Conservation (phyloP, 2,113 vertebrate genomes). For the Grallaria varia region DNA sequence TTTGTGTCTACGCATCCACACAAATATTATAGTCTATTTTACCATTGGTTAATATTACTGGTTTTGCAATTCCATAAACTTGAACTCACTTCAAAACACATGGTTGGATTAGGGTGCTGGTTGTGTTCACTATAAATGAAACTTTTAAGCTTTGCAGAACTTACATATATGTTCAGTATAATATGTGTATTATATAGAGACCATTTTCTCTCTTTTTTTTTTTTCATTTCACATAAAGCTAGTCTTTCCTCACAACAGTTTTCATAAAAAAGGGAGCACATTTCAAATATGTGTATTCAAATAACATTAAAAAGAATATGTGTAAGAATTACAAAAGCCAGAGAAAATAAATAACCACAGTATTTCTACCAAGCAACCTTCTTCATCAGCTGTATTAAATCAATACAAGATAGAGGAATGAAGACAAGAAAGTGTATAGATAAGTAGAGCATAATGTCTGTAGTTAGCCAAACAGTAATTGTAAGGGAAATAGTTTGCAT, state of each 20-base stretch:
- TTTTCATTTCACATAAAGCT: not conserved
- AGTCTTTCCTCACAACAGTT: not conserved
- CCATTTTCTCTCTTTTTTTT: not conserved
- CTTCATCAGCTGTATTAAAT: not conserved
- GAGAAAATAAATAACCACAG: not conserved
- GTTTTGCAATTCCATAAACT: not conserved
- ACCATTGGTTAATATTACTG: not conserved
- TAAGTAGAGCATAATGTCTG: not conserved
- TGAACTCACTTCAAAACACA: not conserved
- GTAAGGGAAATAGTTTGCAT: not conserved
- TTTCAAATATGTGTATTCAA: not conserved
- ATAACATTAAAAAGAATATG: not conserved
- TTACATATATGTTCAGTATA: not conserved
- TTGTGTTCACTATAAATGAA: not conserved
- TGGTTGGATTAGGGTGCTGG: not conserved
- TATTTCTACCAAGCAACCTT: not conserved
- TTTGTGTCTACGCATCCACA: not conserved
- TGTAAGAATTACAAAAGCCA: not conserved
- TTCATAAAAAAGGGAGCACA: not conserved
- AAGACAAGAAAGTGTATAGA: not conserved
- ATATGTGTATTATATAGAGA: not conserved
- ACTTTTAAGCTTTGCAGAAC: not conserved
- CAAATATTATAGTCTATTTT: not conserved
- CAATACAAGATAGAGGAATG: not conserved
- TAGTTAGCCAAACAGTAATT: not conserved